Evolutionary conservation across 2,113 vertebrate genomes (phyloP).

Genomic region (Perca flavescens): DNA sequence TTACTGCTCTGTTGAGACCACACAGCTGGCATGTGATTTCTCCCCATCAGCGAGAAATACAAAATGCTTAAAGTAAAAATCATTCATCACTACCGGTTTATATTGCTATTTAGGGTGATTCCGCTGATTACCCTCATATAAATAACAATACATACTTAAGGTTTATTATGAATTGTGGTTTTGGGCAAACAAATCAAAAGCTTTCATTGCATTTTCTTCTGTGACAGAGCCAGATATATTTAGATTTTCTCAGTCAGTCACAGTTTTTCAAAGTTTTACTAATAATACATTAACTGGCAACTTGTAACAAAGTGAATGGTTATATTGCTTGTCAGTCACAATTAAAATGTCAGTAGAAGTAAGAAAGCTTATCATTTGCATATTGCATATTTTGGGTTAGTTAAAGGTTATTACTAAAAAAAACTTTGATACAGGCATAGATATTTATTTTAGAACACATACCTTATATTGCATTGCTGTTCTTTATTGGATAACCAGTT

Average conservation of each 20-base stretch:
- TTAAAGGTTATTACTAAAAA: conserved; percentile 11
- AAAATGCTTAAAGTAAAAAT: conserved; percentile 15
- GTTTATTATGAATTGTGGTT: conserved; percentile 58
- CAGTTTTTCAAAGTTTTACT: not conserved
- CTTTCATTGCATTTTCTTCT: conserved; percentile 29
- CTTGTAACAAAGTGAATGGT: not conserved
- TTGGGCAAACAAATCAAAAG: conserved; percentile 50
- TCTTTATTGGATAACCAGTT: not conserved
- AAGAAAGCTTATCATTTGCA: conserved; percentile 13
- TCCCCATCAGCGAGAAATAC: conserved; percentile 22
- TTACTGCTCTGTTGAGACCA: conserved; percentile 35
- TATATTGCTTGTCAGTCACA: not conserved
- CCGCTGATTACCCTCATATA: conserved; percentile 47
- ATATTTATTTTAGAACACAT: conserved; percentile 42
- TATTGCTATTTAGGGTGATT: conserved; percentile 53
- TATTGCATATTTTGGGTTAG: conserved; percentile 5
- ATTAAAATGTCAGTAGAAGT: conserved; percentile 11
- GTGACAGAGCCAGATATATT: conserved; percentile 14
- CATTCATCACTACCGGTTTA: conserved; percentile 51
- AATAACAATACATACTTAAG: conserved; percentile 56
- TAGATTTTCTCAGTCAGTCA: conserved; percentile 17
- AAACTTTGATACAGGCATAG: not conserved
- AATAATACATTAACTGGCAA: not conserved
- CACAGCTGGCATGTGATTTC: conserved; percentile 35
- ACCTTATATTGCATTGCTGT: conserved; percentile 32